Conservation (phyloP, 2,113 vertebrate species). For the Notechis scutatus region DNA sequence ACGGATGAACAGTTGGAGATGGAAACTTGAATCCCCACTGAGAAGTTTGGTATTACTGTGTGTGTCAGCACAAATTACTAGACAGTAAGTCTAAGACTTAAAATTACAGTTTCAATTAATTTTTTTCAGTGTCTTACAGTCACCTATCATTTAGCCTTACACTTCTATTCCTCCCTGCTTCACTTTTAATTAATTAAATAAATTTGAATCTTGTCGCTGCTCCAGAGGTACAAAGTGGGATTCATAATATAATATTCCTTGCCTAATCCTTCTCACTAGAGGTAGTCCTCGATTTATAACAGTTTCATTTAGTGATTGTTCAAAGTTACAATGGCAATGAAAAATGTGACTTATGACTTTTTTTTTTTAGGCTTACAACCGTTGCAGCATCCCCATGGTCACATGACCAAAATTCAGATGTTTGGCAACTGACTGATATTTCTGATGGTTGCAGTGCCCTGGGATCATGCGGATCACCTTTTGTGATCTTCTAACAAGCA, state of each 20-base stretch:
- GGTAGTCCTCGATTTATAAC: not conserved
- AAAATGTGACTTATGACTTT: not conserved
- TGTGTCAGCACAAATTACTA: not conserved
- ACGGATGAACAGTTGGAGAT: constrained; percentile 1
- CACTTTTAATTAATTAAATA: not conserved
- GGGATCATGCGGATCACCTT: not conserved
- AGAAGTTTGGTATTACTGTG: not conserved
- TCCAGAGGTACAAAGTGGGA: not conserved
- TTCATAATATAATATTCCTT: not conserved
- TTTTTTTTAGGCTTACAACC: not conserved
- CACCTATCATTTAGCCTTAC: not conserved
- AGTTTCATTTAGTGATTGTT: not conserved
- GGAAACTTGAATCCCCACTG: not conserved
- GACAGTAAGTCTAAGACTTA: not conserved
- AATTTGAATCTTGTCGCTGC: not conserved
- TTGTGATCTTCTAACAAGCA: not conserved
- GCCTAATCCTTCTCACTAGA: not conserved
- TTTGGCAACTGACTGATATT: not conserved
- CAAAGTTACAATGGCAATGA: not conserved
- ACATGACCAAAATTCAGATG: not conserved
- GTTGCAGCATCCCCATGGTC: not conserved
- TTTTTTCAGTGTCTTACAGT: not conserved
- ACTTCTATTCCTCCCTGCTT: not conserved
- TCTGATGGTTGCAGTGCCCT: not conserved
- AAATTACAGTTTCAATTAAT: not conserved